These are phyloP conservation scores for Nothura maculosa DNA, from an alignment of 2,797 vertebrate genomes.

Conservation along the genomic window DNA sequence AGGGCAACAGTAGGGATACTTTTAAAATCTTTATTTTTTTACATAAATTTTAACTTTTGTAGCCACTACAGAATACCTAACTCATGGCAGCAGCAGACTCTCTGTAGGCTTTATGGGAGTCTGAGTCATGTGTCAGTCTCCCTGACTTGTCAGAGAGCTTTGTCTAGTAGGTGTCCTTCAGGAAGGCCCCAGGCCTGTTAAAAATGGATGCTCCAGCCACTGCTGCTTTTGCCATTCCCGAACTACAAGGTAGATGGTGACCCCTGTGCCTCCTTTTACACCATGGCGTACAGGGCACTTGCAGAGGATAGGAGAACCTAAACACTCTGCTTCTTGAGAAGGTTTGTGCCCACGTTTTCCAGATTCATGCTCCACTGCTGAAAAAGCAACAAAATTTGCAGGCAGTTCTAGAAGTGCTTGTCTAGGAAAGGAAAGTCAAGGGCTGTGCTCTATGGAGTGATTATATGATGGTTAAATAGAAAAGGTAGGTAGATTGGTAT, in stretches of 20 bases:
- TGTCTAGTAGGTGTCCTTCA: background rate
- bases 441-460: background rate
- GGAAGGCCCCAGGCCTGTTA: background rate
- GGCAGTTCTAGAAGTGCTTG: background rate
- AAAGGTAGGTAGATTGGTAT: background rate
- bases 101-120: background rate
- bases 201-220: background rate
- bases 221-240: background rate
- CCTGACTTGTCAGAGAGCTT: background rate
- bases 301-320: background rate
- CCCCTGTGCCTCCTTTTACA: background rate
- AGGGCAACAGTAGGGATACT: background rate
- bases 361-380: background rate
- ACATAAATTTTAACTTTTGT: background rate
- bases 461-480: background rate
- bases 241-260: background rate
- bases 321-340: background rate
- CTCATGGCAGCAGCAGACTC: background rate
- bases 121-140: background rate
- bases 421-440: background rate
- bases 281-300: background rate
- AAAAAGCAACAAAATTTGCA: background rate
- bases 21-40: background rate
- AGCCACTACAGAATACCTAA: background rate
- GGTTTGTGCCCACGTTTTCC: background rate